Evolutionary conservation across 2,888 invertebrate genomes (phyloP), one percentile per base, ranked within the genome.

Genomic region (Cheilosia pagana): DNA sequence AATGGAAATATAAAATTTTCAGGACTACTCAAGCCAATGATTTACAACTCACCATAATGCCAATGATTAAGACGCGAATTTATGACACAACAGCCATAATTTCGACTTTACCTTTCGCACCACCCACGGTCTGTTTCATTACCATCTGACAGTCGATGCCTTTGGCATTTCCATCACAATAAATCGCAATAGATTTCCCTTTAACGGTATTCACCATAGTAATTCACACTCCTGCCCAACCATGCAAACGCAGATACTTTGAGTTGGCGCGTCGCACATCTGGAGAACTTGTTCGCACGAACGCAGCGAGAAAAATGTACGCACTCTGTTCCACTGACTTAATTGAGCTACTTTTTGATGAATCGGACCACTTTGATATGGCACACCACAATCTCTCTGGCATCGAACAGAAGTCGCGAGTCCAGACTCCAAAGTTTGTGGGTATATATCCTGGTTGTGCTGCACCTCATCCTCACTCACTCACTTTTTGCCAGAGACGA

Each of bases 101-200:
- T 23, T 72, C 55, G 12, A 10, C 41, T 25, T 35, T 53, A 74
- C 50, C 41, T 65, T 63, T 57, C 21, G 48, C 43, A 31, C 68
- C 82, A 62, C 82, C 82, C 62, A 82, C 78, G 21, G 71, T 52
- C 55, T 19, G 45, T 43, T 55, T 50, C 65, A 65, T 72, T 78
- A 50, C 55, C 71, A 67, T 62, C 50, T n/a, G n/a, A n/a, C 39
- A 65, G 60, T 41, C 19, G 39, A 43, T 39, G 70, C 78, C 78
- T 43, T 62, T 72, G 82, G 82, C 78, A 55, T 67, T 82, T 82
- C 67, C 53, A 82, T 82, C 72, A 67, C 60, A 82, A 78, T 82
- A 82, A 82, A 82, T 77, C 59, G 77, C 60, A 65, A 77, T 82
- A 82, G 82, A 72, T 82, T 82, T 82, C 60, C 77, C 71, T 72